phyloP scores from a whole-genome alignment of 2,113 vertebrate genomes.

The Cranoglanis bouderius region DNA sequence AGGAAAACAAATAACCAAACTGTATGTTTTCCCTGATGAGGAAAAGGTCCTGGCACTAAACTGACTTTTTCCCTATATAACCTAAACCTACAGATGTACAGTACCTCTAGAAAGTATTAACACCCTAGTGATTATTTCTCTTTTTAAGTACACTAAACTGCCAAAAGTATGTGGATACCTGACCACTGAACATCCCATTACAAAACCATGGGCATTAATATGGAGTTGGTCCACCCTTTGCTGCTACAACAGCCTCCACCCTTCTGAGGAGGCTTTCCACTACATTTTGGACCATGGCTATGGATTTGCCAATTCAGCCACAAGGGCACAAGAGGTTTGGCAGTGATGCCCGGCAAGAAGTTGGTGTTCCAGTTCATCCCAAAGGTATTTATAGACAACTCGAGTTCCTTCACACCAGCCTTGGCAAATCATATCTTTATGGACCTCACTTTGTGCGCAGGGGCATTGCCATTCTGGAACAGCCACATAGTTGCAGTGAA shows the following conservation, averaged over 20 bases:
- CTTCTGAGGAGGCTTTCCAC: background rate
- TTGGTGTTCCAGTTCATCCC: background rate
- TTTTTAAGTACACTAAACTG: background rate
- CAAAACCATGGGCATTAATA: background rate
- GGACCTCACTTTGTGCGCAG: no score
- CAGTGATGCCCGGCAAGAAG: background rate
- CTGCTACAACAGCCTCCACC: no score
- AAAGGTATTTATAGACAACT: no score
- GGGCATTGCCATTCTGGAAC: background rate
- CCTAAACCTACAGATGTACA: background rate
- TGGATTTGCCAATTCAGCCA: background rate
- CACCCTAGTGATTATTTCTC: background rate
- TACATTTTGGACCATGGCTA: background rate
- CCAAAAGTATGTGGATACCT: background rate
- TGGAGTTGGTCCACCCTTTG: background rate
- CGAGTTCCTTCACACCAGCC: no score
- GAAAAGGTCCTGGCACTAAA: no score
- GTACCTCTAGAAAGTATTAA: background rate
- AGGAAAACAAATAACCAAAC: background rate
- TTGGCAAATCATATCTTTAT: no score
- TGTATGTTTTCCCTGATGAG: background rate
- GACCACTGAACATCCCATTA: background rate
- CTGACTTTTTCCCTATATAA: background rate
- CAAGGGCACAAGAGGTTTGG: background rate
- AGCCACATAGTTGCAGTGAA: no score